Conservation (phyloP, 2,113 vertebrate genomes). For the Salvelinus namaycush region DNA sequence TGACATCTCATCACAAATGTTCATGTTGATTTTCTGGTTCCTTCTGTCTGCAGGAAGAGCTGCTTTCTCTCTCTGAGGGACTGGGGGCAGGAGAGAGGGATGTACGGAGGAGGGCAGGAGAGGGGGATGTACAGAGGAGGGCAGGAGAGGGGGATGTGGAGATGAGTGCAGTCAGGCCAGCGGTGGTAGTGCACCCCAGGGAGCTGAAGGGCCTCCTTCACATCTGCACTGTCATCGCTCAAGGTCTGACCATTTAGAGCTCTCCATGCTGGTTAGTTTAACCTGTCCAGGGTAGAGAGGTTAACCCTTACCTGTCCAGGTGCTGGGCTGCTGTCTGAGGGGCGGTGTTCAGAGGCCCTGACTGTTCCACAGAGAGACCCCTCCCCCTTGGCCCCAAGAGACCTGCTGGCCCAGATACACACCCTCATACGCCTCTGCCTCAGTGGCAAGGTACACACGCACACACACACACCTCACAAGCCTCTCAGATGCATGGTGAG, state of each 20-base stretch:
- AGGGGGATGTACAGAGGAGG: conserved; percentile 10
- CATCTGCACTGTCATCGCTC: conserved; percentile 77
- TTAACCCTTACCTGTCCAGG: conserved; percentile 65
- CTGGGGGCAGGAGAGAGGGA: conserved; percentile 21
- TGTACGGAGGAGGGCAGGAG: conserved; percentile 17
- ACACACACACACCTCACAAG: neutral
- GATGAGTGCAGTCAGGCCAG: conserved; percentile 40
- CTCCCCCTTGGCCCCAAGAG: conserved; percentile 77
- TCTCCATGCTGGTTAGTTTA: neutral
- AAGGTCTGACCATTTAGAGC: conserved; percentile 72
- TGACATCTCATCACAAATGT: neutral
- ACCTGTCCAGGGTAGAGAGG: neutral
- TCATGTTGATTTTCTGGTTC: neutral
- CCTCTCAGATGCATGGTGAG: neutral
- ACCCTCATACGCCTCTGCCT: conserved; percentile 80
- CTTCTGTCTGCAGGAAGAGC: conserved; percentile 46
- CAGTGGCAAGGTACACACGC: conserved; percentile 78
- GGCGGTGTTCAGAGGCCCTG: conserved; percentile 68
- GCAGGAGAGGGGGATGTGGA: conserved; percentile 21
- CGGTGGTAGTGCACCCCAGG: conserved; percentile 64
- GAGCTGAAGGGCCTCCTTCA: conserved; percentile 77
- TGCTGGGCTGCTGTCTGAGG: conserved; percentile 76
- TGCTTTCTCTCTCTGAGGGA: conserved; percentile 45
- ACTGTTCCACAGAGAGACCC: conserved; percentile 77
- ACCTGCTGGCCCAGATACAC: conserved; percentile 81